Evolutionary conservation across 1,140 invertebrate genomes (phyloP).

Genomic region (Ips typographus): DNA sequence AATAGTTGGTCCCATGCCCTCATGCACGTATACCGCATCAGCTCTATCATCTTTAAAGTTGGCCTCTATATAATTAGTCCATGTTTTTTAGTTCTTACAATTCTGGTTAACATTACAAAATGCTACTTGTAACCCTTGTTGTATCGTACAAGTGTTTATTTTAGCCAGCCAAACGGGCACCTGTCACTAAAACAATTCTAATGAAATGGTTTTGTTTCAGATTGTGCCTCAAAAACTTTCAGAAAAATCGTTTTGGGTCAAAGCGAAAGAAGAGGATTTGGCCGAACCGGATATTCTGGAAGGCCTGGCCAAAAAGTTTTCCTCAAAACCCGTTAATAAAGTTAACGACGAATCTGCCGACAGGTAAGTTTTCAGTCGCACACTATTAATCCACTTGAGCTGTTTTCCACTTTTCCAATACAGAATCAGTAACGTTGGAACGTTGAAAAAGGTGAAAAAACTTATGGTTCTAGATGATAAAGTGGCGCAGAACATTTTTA

Average conservation of each 20-base stretch:
- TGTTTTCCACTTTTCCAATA: conserved; percentile 10
- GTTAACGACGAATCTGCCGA: conserved; percentile 60
- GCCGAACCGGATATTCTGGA: conserved; percentile 83
- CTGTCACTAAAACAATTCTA: too few species aligned
- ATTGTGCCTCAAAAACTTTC: conserved; percentile 84
- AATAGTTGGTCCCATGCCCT: too few species aligned
- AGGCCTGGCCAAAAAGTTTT: conserved; percentile 82
- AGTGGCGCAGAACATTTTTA: conserved; percentile 93
- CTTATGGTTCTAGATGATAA: conserved; percentile 90
- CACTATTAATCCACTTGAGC: background rate
- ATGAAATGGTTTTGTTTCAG: conserved; percentile 50
- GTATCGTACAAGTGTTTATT: too few species aligned
- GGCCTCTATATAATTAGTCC: too few species aligned
- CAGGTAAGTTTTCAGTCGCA: conserved; percentile 24
- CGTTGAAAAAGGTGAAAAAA: conserved; percentile 86
- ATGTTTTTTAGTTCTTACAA: too few species aligned
- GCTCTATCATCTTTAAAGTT: too few species aligned
- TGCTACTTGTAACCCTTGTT: too few species aligned
- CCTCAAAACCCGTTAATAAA: conserved; percentile 79
- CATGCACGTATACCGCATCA: too few species aligned
- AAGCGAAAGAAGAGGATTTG: conserved; percentile 87
- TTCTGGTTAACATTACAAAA: too few species aligned
- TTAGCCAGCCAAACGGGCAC: too few species aligned
- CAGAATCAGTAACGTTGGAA: conserved; percentile 56
- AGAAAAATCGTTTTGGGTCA: conserved; percentile 95